Percentiles rank a stretch among this genome's conserved stretches.
These are phyloP conservation scores for Holothuria glaberrima DNA, from an alignment of 35 echinoderm and acorn worm species.

Conservation along the genomic window DNA sequence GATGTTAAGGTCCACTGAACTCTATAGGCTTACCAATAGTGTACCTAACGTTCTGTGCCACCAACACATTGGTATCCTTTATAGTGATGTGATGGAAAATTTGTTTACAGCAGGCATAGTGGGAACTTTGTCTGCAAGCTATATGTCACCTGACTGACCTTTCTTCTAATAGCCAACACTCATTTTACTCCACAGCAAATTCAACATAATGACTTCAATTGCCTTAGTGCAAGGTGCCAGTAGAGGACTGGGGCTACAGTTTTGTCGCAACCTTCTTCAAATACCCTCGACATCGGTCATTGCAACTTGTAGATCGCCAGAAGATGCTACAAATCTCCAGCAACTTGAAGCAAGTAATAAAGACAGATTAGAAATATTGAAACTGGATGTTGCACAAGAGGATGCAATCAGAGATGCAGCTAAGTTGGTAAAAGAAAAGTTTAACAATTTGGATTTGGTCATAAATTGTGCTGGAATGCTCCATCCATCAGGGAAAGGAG, in stretches of 20 bases:
- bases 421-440: slow-evolving; percentile 29
- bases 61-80: too few species aligned
- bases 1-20: too few species aligned
- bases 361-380: slow-evolving; percentile 61
- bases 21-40: too few species aligned
- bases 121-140: too few species aligned
- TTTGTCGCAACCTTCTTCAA: slow-evolving; percentile 68
- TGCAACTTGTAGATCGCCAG: slow-evolving; percentile 80
- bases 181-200: too few species aligned
- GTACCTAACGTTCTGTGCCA: too few species aligned
- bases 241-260: slow-evolving; percentile 83
- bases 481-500: slow-evolving; percentile 83
- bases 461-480: slow-evolving; percentile 90
- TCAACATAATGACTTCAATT: slow-evolving; percentile 30
- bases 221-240: slow-evolving; percentile 81
- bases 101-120: too few species aligned
- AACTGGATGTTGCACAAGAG: slow-evolving; percentile 73
- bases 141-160: too few species aligned
- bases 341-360: background rate
- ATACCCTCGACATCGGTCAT: slow-evolving; percentile 45
- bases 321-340: slow-evolving; percentile 17
- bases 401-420: slow-evolving; percentile 60
- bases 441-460: slow-evolving; percentile 70
- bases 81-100: too few species aligned
- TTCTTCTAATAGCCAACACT: too few species aligned